Evolutionary conservation across 2,888 invertebrate genomes (phyloP).

Genomic region (Melikaiella ostensackeni): DNA sequence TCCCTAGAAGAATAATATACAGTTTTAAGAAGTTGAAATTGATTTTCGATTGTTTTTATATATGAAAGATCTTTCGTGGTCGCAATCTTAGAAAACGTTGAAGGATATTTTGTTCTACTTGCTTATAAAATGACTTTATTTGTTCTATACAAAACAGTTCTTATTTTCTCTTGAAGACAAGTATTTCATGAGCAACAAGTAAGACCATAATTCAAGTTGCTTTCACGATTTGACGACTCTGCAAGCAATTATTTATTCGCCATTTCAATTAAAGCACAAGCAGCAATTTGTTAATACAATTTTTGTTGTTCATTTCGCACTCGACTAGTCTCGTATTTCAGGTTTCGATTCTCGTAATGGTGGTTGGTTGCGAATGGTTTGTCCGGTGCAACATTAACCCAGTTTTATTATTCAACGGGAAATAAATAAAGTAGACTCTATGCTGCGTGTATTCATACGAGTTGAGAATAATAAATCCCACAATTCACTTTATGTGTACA

Average conservation of each 20-base stretch:
- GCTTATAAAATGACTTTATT: too few relatives aligned
- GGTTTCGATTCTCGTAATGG: slow-evolving; percentile 1
- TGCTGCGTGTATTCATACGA: neutral
- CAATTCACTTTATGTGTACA: neutral
- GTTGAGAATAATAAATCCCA: neutral
- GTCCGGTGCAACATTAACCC: neutral
- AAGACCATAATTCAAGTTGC: neutral
- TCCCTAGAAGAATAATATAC: too few relatives aligned
- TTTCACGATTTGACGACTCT: neutral
- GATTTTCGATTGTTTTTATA: neutral
- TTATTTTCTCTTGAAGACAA: neutral
- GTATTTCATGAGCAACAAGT: neutral
- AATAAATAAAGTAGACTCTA: neutral
- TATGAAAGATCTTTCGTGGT: too few relatives aligned
- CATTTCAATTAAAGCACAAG: neutral
- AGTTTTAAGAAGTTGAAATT: neutral
- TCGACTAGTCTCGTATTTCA: slow-evolving; percentile 2
- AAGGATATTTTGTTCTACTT: too few relatives aligned
- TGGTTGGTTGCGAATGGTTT: neutral
- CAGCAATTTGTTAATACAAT: neutral
- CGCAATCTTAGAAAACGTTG: too few relatives aligned
- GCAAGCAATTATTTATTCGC: neutral
- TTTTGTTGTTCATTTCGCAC: neutral
- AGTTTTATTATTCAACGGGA: neutral
- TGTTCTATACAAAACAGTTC: neutral